Conservation (phyloP, 2,888 invertebrate species). For the Drosophila paranaensis region DNA sequence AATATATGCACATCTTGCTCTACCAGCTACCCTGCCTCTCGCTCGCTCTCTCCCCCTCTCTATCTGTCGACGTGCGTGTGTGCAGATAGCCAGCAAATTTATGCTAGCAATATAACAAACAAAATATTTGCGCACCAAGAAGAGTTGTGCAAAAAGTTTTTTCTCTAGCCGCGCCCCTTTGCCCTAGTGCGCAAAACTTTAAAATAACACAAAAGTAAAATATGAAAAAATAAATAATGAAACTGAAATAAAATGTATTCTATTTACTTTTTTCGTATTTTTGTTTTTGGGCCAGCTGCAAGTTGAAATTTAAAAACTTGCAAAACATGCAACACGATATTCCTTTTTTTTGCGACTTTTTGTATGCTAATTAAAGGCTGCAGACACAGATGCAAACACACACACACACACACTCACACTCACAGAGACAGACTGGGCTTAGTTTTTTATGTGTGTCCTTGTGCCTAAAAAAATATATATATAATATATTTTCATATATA, state of each 20-base stretch:
- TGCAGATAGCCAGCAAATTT: slow-evolving; percentile 75
- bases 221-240: slow-evolving; percentile 39
- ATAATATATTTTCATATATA: slow-evolving; percentile 18
- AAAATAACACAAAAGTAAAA: slow-evolving; percentile 65
- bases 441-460: slow-evolving; percentile 44
- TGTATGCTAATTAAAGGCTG: slow-evolving; percentile 61
- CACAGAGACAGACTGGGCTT: slow-evolving; percentile 17
- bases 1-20: slow-evolving; percentile 67
- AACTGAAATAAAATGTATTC: slow-evolving; percentile 37
- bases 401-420: slow-evolving; percentile 10
- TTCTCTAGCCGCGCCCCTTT: slow-evolving; percentile 10
- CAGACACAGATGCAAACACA: slow-evolving; percentile 29
- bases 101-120: slow-evolving; percentile 77
- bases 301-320: slow-evolving; percentile 38
- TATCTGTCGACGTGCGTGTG: slow-evolving; percentile 43
- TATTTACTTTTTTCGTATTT: slow-evolving; percentile 9
- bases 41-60: slow-evolving; percentile 15
- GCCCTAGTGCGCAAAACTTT: slow-evolving; percentile 51
- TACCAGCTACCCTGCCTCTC: slow-evolving; percentile 11
- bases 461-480: slow-evolving; percentile 46
- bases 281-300: slow-evolving; percentile 15
- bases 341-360: slow-evolving; percentile 24
- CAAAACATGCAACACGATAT: slow-evolving; percentile 30
- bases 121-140: slow-evolving; percentile 75
- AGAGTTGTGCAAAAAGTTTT: slow-evolving; percentile 63